Percentiles rank a stretch among this genome's conserved stretches.
These are phyloP conservation scores for Zoanthus gigantus DNA, from an alignment of 92 coral and sea anemone species.

Conservation along the genomic window DNA sequence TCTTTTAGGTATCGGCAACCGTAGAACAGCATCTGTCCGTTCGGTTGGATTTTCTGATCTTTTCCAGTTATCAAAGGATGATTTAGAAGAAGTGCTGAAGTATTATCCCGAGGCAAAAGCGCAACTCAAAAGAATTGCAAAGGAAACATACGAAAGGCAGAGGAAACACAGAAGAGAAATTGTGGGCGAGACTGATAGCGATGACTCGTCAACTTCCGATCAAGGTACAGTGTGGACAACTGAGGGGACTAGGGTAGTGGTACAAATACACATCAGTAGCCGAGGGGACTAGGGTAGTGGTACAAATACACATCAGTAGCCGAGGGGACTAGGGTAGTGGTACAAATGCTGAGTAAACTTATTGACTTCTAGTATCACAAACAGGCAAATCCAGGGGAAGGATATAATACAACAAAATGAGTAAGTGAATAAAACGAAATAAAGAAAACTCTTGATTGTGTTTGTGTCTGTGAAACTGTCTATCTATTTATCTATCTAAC, in stretches of 20 bases:
- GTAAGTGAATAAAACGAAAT: no score
- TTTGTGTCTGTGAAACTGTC: background rate
- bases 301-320: no score
- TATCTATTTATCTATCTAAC: background rate
- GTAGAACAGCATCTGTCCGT: slow-evolving; percentile 96
- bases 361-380: no score
- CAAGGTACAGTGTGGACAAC: slow-evolving; percentile 2
- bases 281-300: no score
- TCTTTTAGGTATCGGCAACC: slow-evolving; percentile 80
- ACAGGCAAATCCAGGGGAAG: no score
- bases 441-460: no score
- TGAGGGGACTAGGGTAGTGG: background rate
- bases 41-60: slow-evolving; percentile 97
- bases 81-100: slow-evolving; percentile 85
- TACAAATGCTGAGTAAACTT: no score
- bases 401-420: no score
- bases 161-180: slow-evolving; percentile 67
- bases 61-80: slow-evolving; percentile 89
- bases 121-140: slow-evolving; percentile 89
- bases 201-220: background rate
- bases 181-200: slow-evolving; percentile 40
- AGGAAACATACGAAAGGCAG: slow-evolving; percentile 83
- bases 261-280: no score
- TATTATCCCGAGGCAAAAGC: slow-evolving; percentile 85
- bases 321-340: no score